Evolutionary conservation across 2,113 vertebrate species (phyloP), one percentile per base, ranked within the genome.

Genomic region (Pithys albifrons): DNA sequence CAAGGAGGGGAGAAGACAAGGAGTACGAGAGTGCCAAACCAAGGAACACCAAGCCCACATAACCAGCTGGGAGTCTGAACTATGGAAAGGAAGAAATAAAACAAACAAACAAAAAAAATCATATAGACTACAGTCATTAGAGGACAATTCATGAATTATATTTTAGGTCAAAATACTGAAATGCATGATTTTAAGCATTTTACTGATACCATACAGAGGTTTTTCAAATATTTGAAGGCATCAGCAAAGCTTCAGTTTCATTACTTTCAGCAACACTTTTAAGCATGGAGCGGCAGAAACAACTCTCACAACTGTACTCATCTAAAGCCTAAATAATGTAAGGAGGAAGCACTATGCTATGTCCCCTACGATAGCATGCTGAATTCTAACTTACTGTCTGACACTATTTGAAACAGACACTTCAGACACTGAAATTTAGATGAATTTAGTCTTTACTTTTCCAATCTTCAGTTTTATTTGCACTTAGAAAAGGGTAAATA

Each of bases 41-140:
- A 1, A 99, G 98, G 97, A 99, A 99, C 45, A 99, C 98, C 76
- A 99, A 97, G 48, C 99, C 99, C 88, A 99, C 99, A 15, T 98
- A 98, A 85, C 98, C 98, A 86, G 98, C 33, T n/a, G 98, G 98
- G 43, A 99, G 97, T 25, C 91, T 78, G 88, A 99, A 99, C 99
- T 99, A 92, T 11, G 89, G 55, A 93, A 88, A 95, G 65, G 88
- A 58, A 83, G 13, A 57, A 76, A 85, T 4, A 93, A 81, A 39
- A 90, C 35, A 69, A 88, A n/a, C 83, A 45, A 1, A 3, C 88
- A 48, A 58, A 48, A 51, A 20, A 91, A 79, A 39, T 2, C 9
- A 59, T 20, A 59, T 7, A 66, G 19, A 8, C 33, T 58, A 48
- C 2, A 5, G 62, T 64, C 37, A 79, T 17, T 72, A 54, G 77